Base-by-base conservation (phyloP, 2,797 vertebrate species). In the Merluccius polli region DNA sequence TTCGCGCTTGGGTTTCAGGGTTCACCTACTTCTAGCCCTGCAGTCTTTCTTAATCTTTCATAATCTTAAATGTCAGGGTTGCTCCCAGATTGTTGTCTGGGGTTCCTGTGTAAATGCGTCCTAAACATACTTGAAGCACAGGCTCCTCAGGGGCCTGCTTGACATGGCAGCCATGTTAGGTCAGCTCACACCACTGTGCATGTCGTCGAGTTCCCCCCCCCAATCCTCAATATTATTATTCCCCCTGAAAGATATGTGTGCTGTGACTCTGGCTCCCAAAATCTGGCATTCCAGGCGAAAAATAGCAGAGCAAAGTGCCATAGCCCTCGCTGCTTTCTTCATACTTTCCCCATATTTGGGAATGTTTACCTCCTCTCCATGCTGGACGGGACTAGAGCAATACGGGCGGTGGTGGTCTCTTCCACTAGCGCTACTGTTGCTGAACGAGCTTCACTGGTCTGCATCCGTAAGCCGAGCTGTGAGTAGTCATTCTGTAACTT, bases 321-420 rank as follows among this genome's bases (percentile, higher is more conserved):
- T 93, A 94, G 94, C 92, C 95, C 95, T 95, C 91, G 94, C 94
- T 95, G 95, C 92, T 91, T 93, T 94, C 93, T 94, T 92, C 93
- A 92, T 95, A 94, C 88, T 95, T 94, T 97, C 94, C 95, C 97
- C 97, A 97, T 99, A 98, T 98, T 97, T 98, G 97, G 97, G 95
- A 97, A 98, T 98, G 97, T 99, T 99, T 98, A 98, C 95, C 95
- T 96, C 94, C 94, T 93, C 92, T 92, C 94, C 94, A 94, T 94
- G 95, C 95, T 95, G 95, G 95, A 89, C 95, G 95, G 94, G 95
- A 94, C 89, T 92, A 89, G 90, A 89, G 94, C 93, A 93, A 95
- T 95, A 94, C 97, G 96, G 87, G 88, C 85, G 84, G 84, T 89
- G 87, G 90, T 80, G 72, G 89, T 86, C 78, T 80, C 87, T 88